Evolutionary conservation across 2,113 vertebrate genomes (phyloP), one percentile per base, ranked within the genome.

Genomic region (Alosa alosa): DNA sequence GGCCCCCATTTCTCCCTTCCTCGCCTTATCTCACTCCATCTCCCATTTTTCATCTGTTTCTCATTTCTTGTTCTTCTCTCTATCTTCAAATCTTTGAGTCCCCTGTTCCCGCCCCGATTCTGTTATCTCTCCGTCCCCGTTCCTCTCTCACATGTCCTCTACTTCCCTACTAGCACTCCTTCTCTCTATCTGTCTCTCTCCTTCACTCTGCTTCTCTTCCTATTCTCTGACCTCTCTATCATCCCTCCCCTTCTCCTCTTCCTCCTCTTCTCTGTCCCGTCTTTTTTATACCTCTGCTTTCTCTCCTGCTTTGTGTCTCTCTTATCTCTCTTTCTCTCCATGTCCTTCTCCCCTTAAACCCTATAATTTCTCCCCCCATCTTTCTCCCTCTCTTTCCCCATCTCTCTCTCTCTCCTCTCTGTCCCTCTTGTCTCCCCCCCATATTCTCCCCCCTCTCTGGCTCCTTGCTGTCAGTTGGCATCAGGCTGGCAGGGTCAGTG

Each of bases 391-490:
- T 36, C 64, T 55, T 3, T 55, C 6, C 31, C 31, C 18, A 49
- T 57, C 82, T 50, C 15, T 36, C 50, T 52, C 60, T 68, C 60
- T 68, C n/a, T 85, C n/a, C 60, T 68, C 60, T 10, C 20, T 60
- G 20, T 8, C 10, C n/a, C 82, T 15, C 85, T 44, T 60, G n/a
- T 46, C 41, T 25, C 64, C n/a, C 45, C 45, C 22, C 8, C 81
- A 82, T 22, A 36, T 6, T 4, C 81, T 18, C 18, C 49, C 36
- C 47, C n/a, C 25, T 41, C 31, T 25, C 49, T 39, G 60, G 85
- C 55, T 64, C 55, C 84, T 83, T 25, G 64, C 86, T 87, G 82
- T 87, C 86, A 87, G 72, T 84, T 81, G 72, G 83, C 86, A 87
- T 87, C 72, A 81, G 17, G 41, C 68, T 60, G 72, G 50, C 82